Conservation (phyloP, 2,888 invertebrate species). For the Eurytoma californica region DNA sequence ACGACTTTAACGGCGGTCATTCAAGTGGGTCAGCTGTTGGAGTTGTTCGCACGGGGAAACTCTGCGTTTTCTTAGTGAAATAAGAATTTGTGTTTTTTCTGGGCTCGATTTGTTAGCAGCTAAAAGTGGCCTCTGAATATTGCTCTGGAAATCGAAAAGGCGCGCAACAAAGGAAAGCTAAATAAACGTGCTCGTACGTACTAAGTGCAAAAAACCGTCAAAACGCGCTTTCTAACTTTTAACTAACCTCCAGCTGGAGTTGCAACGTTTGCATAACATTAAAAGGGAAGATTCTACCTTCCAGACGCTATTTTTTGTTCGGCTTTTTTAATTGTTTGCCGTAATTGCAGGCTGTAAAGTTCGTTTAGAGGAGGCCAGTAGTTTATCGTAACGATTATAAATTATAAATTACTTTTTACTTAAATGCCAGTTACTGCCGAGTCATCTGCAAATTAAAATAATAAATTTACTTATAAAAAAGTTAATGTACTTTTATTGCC, state of each 20-base stretch:
- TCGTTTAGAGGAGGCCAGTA: background rate
- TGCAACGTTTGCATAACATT: conserved; percentile 43
- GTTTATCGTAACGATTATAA: conserved; percentile 36
- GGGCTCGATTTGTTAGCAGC: conserved; percentile 11
- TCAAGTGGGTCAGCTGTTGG: too few relatives aligned
- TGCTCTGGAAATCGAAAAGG: conserved; percentile 33
- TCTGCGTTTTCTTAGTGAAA: too few relatives aligned
- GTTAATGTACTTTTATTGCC: conserved; percentile 48
- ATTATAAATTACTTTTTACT: conserved; percentile 45
- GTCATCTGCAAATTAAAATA: conserved; percentile 49
- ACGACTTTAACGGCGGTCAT: too few relatives aligned
- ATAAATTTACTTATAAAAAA: conserved; percentile 47
- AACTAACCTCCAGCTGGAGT: conserved; percentile 13
- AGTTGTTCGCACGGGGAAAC: too few relatives aligned
- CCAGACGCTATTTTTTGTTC: background rate
- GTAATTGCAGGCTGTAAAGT: conserved; percentile 22
- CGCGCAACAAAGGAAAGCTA: conserved; percentile 26
- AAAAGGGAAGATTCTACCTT: conserved; percentile 27
- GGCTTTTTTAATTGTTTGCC: background rate
- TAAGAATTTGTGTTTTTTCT: too few relatives aligned
- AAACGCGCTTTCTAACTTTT: conserved; percentile 37
- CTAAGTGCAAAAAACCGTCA: conserved; percentile 20
- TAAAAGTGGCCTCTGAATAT: conserved; percentile 5
- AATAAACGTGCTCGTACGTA: conserved; percentile 31
- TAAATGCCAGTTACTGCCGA: conserved; percentile 34